Evolutionary conservation across 2,113 vertebrate species (phyloP).

Genomic region (Azemiops feae): DNA sequence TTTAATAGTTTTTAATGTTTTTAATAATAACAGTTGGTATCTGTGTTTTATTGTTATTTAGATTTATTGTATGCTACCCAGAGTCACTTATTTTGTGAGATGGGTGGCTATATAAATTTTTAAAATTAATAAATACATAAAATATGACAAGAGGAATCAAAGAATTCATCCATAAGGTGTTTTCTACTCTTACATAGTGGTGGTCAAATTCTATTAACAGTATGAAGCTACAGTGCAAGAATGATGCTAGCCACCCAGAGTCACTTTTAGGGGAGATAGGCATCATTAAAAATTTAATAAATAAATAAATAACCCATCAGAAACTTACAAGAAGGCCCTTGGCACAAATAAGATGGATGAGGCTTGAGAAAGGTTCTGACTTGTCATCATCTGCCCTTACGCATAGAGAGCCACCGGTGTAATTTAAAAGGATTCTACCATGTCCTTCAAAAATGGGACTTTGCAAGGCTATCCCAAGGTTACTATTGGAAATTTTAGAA

Average conservation of each 20-base stretch:
- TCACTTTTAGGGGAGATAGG: too few species aligned
- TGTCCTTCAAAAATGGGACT: conserved; percentile 76
- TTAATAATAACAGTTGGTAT: background rate
- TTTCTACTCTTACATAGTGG: background rate
- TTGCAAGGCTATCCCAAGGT: conserved; percentile 81
- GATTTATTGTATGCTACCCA: background rate
- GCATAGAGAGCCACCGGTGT: conserved; percentile 82
- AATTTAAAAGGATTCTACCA: conserved; percentile 83
- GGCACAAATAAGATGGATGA: conserved; percentile 86
- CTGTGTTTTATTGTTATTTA: background rate
- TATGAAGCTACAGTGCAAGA: background rate
- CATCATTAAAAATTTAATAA: background rate
- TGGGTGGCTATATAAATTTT: background rate
- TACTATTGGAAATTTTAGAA: conserved; percentile 80
- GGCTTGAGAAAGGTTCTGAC: conserved; percentile 73
- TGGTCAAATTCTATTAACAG: background rate
- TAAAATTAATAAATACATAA: background rate
- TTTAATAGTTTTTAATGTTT: background rate
- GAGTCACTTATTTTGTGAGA: background rate
- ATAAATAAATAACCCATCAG: background rate
- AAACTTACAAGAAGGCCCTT: conserved; percentile 75
- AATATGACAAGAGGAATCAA: background rate
- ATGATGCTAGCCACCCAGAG: background rate
- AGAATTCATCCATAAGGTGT: background rate
- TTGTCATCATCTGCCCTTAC: conserved; percentile 62